Base-by-base conservation (phyloP, 2,888 invertebrate species). In the Camponotus fellah region DNA sequence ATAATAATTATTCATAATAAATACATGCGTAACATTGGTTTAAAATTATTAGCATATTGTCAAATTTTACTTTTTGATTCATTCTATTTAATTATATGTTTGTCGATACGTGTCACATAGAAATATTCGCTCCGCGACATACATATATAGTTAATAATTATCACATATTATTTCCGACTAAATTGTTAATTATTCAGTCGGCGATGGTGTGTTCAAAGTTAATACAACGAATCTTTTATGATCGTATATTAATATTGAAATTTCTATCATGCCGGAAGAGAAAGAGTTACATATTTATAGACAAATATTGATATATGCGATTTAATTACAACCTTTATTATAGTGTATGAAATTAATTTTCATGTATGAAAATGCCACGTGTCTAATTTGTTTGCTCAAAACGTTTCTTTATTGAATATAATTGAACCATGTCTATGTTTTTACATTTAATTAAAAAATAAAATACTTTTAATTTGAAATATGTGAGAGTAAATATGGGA, bases 151-250 rank as follows among this genome's bases (percentile, higher is more conserved):
- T 66, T 76, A 9, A 5, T 68, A 66, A 77, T 77, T 69, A 77
- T 68, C 56, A n/a, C 32, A 43, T 68, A 77, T 56, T 58, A 68
- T 58, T 68, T 43, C 32, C 10, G 9, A 43, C 53, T 77, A 56
- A 68, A 58, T 69, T 69, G n/a, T 77, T 77, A 77, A 77, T 77
- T 77, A 77, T 69, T 58, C 34, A 43, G 14, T 26, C 43, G 43
- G 10, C 14, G n/a, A 62, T 34, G n/a, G 17, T 14, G n/a, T 9
- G 5, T 68, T 58, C 32, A 68, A 77, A 56, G 69, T 77, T 69
- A 69, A 77, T 43, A 56, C 32, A 43, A 77, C 56, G 21, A 26
- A 9, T 58, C 77, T 77, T 56, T 77, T 69, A 43, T 69, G 3
- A 56, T 14, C n/a, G 43, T 40, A 32, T 21, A 69, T 68, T 77